Percentiles rank a stretch among this genome's conserved stretches.
Conservation (phyloP, 1,140 invertebrate genomes). For the Sycophila sp. region DNA sequence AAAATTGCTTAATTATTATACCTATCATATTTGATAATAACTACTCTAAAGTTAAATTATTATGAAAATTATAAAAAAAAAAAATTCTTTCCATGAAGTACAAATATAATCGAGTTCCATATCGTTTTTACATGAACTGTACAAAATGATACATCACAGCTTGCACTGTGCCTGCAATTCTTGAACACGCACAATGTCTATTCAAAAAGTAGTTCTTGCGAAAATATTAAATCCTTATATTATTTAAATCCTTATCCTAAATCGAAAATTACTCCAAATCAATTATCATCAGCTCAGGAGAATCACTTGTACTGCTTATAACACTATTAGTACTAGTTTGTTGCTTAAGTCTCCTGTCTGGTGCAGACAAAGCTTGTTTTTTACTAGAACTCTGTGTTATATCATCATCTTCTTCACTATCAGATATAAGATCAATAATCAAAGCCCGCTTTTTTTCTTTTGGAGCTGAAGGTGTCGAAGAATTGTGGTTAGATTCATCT, state of each 20-base stretch:
- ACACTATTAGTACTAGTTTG: conserved; percentile 55
- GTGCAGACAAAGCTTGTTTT: conserved; percentile 45
- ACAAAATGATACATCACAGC: conserved; percentile 21
- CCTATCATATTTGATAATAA: background rate
- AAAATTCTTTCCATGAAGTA: conserved; percentile 9
- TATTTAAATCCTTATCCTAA: no score
- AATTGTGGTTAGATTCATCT: conserved; percentile 57
- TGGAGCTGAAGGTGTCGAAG: conserved; percentile 45
- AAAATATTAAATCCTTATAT: conserved; percentile 9
- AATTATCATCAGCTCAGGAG: conserved; percentile 64
- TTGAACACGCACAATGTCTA: background rate
- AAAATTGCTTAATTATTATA: background rate
- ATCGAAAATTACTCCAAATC: conserved; percentile 58
- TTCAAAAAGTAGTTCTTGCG: background rate
- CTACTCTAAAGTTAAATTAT: conserved; percentile 14
- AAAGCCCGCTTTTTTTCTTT: conserved; percentile 60
- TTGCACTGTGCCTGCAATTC: conserved; percentile 9
- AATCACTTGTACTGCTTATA: conserved; percentile 63
- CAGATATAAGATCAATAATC: conserved; percentile 63
- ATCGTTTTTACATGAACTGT: conserved; percentile 18
- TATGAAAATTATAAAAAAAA: conserved; percentile 2
- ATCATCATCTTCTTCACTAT: conserved; percentile 58
- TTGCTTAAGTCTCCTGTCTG: conserved; percentile 58
- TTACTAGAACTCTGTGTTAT: conserved; percentile 52
- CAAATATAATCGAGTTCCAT: background rate